Base-by-base conservation (phyloP, 2,113 vertebrate genomes). In the Agapornis roseicollis region DNA sequence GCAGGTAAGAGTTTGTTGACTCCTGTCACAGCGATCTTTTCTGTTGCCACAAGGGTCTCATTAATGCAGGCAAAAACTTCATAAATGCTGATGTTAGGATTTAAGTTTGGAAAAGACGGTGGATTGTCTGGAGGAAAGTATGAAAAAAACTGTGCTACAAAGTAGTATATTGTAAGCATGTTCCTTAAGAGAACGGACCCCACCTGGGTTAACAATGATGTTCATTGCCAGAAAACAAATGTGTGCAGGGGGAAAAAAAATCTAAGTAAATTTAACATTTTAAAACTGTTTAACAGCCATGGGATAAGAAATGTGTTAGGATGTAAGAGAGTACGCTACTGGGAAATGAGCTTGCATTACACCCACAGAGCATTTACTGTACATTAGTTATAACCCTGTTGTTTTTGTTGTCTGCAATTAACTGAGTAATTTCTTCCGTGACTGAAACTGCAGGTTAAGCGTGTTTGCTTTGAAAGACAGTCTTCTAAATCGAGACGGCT, bases 331-430 rank as follows among this genome's bases (percentile, higher is more conserved):
- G 70, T 65, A 49, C 10, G 5, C 85, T 89, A 73, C 92, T 83
- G 85, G 84, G 80, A 96, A 95, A 93, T 78, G 90, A 96, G 70
- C 79, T 93, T 87, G 90, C 11, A 5, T 94, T 83, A 93, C 37
- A 84, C 74, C 81, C 73, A 77, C 81, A 94, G 86, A 91, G 85
- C 90, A 73, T 91, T 95, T 96, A 95, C 90, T 95, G 95, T 95
- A 95, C 70, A 41, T 93, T 92, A 89, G 87, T 89, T 97, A 84
- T 69, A 96, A 74, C 81, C 93, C 86, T 65, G 91, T 94, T 96
- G 94, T 91, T 86, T 96, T 95, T 96, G 70, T 96, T 95, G 94
- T 89, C 92, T 94, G 71, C 80, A 95, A 79, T 89, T 97, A 95
- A 93, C 95, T 92, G 84, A 86, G 80, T 95, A 94, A 96, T 96